Base-by-base conservation (phyloP, 2,888 invertebrate species). In the Amiota mariae region DNA sequence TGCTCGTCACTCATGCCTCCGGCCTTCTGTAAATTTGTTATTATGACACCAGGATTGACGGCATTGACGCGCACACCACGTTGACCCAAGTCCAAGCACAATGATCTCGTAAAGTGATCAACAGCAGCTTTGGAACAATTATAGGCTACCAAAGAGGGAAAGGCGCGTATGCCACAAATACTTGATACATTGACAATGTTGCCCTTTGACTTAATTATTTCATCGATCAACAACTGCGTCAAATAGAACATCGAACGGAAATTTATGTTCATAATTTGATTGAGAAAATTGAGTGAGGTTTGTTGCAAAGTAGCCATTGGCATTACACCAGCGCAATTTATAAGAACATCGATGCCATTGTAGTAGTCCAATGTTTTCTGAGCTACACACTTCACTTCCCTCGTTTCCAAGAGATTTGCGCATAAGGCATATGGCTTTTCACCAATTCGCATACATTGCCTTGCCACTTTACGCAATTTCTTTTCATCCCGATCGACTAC, bases 121-220 rank as follows among this genome's bases (percentile, higher is more conserved):
- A 98, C 91, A 1, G 97, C 95, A 13, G 97, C 93, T 90, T 98
- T 98, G 1, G 97, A 96, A 90, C 98, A 93, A 80, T 94, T 94
- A 89, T 98, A 98, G 0, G 97, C 95, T 57, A 97, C 89, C 0
- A 97, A 94, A 15, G 95, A 94, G 3, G 97, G 93, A 88, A 97
- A 98, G 68, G 97, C 93, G 86, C 97, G 91, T 15, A 96, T 91
- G 11, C 98, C 98, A 84, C 94, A 95, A 0, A 98, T 96, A 88
- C 97, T 97, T 1, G 97, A 97, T 0, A 98, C 95, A 88, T 98
- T 98, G 0, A 98, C 97, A 80, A 97, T 94, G 79, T 93, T 95
- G 20, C 97, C 97, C 89, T 95, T 94, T 0, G 93, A 92, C 89
- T 93, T 92, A 2, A 95, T 91, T 15, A 98, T 91, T 89, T 97